Conservation (phyloP, 1,140 invertebrate genomes). For the Stenopsyche tienmushanensis region DNA sequence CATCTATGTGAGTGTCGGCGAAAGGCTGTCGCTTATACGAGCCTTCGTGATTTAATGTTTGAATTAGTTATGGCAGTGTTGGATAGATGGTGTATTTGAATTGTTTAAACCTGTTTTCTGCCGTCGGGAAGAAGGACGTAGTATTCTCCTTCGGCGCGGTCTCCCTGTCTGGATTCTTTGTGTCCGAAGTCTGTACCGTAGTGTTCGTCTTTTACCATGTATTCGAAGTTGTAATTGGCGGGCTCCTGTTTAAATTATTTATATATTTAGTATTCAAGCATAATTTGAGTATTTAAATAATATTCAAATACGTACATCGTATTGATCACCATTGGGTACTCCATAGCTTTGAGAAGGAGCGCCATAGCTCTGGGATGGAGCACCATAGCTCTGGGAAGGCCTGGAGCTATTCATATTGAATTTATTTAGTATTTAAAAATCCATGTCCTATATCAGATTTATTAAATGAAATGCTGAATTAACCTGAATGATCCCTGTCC, state of each 20-base stretch:
- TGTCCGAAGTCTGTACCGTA: slow-evolving; percentile 73
- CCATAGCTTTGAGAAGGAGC: slow-evolving; percentile 40
- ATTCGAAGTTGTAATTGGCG: slow-evolving; percentile 74
- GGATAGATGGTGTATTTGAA: too few species aligned
- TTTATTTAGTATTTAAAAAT: neutral
- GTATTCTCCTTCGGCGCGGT: slow-evolving; percentile 67
- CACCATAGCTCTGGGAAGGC: slow-evolving; percentile 15
- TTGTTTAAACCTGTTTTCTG: slow-evolving; percentile 71
- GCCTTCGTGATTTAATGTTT: too few species aligned
- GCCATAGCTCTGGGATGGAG: slow-evolving; percentile 39
- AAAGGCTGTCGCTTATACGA: too few species aligned
- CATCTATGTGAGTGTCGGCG: neutral
- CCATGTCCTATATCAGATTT: neutral
- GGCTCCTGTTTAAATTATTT: slow-evolving; percentile 50
- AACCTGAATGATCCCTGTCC: too few species aligned
- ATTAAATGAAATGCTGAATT: neutral
- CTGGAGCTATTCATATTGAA: neutral
- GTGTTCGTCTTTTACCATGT: slow-evolving; percentile 68
- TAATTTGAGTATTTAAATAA: neutral
- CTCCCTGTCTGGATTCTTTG: slow-evolving; percentile 67
- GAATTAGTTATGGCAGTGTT: too few species aligned
- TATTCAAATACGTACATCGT: slow-evolving; percentile 42
- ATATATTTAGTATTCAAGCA: neutral
- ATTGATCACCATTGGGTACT: slow-evolving; percentile 42
- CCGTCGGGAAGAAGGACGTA: slow-evolving; percentile 75